Conservation (phyloP, 30 jellyfish, hydroid and myxozoan genomes). For the Pseudorhiza aurosa region DNA sequence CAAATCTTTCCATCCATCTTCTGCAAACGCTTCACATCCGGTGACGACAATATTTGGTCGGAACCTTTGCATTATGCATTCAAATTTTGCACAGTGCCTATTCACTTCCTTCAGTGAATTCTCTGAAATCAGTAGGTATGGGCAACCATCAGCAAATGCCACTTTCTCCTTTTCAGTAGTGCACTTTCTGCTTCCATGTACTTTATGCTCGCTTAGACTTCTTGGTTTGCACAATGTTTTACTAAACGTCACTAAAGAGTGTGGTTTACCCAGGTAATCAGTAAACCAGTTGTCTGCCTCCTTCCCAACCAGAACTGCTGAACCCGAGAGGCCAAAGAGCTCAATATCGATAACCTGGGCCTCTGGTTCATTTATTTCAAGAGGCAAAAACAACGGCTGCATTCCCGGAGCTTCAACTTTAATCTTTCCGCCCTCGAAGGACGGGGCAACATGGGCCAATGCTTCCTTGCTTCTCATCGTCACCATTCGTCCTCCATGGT, state of each 20-base stretch:
- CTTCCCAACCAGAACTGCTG: conserved; percentile 37
- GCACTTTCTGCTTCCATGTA: neutral
- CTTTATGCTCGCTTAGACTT: neutral
- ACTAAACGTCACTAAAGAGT: conserved; percentile 12
- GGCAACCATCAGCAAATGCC: conserved; percentile 67
- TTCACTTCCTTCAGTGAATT: conserved; percentile 42
- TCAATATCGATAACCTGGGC: conserved; percentile 8
- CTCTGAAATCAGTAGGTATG: conserved; percentile 53
- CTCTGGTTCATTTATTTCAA: neutral
- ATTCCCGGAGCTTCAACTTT: conserved; percentile 53
- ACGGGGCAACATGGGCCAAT: conserved; percentile 34
- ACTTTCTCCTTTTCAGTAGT: conserved; percentile 5
- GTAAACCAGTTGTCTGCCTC: conserved; percentile 60
- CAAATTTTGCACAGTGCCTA: conserved; percentile 8
- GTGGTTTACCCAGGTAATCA: conserved; percentile 26
- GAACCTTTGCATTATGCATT: conserved; percentile 42
- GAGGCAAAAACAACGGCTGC: conserved; percentile 32
- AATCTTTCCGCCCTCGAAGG: conserved; percentile 8
- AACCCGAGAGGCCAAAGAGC: conserved; percentile 37
- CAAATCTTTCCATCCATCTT: conserved; percentile 36
- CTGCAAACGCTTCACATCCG: conserved; percentile 62
- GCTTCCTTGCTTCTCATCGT: conserved; percentile 22
- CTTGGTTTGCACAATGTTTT: conserved; percentile 31
- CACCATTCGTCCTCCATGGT: conserved; percentile 30
- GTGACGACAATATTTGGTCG: conserved; percentile 58